Base-by-base conservation (phyloP, 1,140 invertebrate species). In the Caenorhabditis briggsae region DNA sequence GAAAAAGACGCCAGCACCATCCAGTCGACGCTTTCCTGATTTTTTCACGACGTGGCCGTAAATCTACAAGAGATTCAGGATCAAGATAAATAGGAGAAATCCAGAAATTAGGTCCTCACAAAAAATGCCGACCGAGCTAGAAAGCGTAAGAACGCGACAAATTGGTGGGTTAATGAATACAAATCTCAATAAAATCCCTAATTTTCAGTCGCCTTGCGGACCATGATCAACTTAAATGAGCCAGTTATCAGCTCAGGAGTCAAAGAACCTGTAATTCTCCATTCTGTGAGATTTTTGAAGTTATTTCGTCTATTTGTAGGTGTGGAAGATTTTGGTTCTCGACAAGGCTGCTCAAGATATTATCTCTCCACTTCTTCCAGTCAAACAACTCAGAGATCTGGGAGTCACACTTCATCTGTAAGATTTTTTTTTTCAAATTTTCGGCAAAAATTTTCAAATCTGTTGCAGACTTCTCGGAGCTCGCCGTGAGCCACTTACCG, bases 371-470 rank as follows among this genome's bases (percentile, higher is more conserved):
- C 93, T 99, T 70, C 95, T 99, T 91, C 96, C 96, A 58, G 95
- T 99, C 0, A 98, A 98, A 93, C 97, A 99, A 92, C 93, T 99
- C 2, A 93, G 97, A 91, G 97, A 99, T 93, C 93, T 97, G 89
- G 98, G 98, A 87, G 96, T 99, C 18, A 99, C 98, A 65, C 94
- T 99, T 83, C 97, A 99, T 94, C 95, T 99, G 96, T 97, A 94
- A 95, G 95, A 20, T 18, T 8, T 18, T 46, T 65, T 18, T 12
- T 33, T 64, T 11, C 25, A 33, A 9, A 64, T 11, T 33, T 64
- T 2, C 59, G n/a, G n/a, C 3, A 6, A 33, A 41, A n/a, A 70
- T 7, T 18, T 8, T 25, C 18, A 56, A 61, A 84, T 88, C 64
- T n/a, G n/a, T n/a, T n/a, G n/a, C 82, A 90, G 89, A 50, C 61